Evolutionary conservation across 2,113 vertebrate genomes (phyloP).

Genomic region (Lophotis ruficrista): DNA sequence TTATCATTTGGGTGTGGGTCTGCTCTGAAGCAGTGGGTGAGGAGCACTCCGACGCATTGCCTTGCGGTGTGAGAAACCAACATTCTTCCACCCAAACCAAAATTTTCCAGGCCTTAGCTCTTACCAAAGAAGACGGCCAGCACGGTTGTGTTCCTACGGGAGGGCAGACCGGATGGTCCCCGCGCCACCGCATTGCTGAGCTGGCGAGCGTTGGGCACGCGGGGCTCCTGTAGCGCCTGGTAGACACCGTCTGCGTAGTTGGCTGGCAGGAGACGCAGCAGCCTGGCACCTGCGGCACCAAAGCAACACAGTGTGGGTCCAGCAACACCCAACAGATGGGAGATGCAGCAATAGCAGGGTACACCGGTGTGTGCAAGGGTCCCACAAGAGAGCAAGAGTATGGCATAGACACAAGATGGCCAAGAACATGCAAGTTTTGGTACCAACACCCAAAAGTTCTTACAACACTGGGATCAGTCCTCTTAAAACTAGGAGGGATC

Average conservation of each 20-base stretch:
- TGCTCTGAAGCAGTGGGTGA: not conserved
- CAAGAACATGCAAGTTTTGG: not conserved
- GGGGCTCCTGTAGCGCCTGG: slow-evolving; percentile 79
- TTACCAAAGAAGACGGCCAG: slow-evolving; percentile 92
- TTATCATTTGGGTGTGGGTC: not conserved
- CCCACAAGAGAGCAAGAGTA: not conserved
- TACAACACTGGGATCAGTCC: not conserved
- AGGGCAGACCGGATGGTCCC: slow-evolving; percentile 79
- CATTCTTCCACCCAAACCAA: not conserved
- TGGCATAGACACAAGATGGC: rapidly evolving
- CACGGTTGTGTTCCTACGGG: slow-evolving; percentile 83
- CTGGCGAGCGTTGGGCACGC: slow-evolving; percentile 83
- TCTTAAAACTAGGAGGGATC: not conserved
- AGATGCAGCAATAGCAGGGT: rapidly evolving
- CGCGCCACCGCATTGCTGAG: slow-evolving; percentile 72
- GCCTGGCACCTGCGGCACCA: slow-evolving; percentile 76
- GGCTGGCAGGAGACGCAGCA: slow-evolving; percentile 84
- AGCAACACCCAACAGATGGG: rapidly evolving
- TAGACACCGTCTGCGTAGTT: slow-evolving; percentile 88
- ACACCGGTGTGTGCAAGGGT: rapidly evolving
- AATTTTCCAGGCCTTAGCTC: not conserved
- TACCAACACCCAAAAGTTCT: not conserved
- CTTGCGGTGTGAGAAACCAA: not conserved
- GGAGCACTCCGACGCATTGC: rapidly evolving
- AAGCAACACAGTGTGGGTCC: rapidly evolving